Percentiles rank a stretch among this genome's conserved stretches.
Evolutionary conservation across 2,113 vertebrate species (phyloP).

Genomic region (Chaenocephalus aceratus): DNA sequence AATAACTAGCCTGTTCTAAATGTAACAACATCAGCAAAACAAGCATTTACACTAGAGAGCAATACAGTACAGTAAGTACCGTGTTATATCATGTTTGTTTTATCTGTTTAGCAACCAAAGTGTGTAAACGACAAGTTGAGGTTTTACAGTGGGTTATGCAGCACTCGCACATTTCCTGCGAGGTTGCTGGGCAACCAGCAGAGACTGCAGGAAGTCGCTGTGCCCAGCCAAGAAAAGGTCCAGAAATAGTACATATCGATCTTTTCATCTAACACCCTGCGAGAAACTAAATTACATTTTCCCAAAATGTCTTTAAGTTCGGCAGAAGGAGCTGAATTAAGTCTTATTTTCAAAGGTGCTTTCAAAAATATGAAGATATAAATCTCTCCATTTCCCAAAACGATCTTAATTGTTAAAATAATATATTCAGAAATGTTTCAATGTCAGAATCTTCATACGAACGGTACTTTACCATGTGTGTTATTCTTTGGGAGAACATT

Average conservation of each 20-base stretch:
- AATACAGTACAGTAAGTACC: not conserved
- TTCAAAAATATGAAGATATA: too few species aligned
- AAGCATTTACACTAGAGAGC: not conserved
- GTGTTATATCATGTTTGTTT: not conserved
- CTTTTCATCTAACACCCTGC: not conserved
- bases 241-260: conserved; percentile 43
- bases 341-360: not conserved
- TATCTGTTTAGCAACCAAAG: not conserved
- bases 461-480: not conserved
- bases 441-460: not conserved
- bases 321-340: not conserved
- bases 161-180: not conserved
- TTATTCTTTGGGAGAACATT: not conserved
- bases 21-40: not conserved
- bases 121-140: not conserved
- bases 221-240: conserved; percentile 19
- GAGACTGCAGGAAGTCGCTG: conserved; percentile 11
- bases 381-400: not conserved
- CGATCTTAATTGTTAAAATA: not conserved
- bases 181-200: conserved; percentile 46
- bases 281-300: conserved; percentile 10
- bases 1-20: not conserved
- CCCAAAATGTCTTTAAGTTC: not conserved
- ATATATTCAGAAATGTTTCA: not conserved
- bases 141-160: not conserved